phyloP scores from a whole-genome alignment of 2,113 vertebrate genomes.

The Ameiurus melas region DNA sequence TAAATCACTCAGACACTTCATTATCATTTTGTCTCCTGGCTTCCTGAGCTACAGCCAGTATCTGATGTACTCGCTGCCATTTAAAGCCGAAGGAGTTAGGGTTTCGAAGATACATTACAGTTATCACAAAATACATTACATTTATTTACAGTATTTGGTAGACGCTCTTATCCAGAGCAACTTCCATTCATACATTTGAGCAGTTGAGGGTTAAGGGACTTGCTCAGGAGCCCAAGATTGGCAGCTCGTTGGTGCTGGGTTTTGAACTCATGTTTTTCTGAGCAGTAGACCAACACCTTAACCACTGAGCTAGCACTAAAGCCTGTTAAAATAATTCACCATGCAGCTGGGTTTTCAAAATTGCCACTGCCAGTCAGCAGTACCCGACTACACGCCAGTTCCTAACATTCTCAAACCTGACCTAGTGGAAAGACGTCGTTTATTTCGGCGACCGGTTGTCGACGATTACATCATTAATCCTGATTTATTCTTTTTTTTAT shows the following conservation, averaged over 20 bases:
- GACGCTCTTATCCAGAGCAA: no score
- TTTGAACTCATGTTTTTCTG: no score
- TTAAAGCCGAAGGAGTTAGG: neutral
- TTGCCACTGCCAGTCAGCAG: neutral
- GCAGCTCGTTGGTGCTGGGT: no score
- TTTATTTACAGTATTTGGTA: no score
- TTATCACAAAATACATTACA: neutral
- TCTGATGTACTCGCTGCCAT: neutral
- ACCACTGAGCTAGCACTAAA: no score
- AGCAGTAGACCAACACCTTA: no score
- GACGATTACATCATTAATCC: neutral
- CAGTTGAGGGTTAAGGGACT: neutral
- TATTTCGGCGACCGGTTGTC: neutral
- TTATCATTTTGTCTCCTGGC: neutral
- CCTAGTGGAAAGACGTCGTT: no score
- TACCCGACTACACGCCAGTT: neutral
- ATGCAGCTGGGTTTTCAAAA: neutral
- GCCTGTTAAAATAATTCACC: no score
- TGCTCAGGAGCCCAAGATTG: no score
- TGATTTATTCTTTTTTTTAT: no score
- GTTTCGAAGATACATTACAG: neutral
- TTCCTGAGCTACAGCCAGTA: neutral
- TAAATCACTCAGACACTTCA: neutral
- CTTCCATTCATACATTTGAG: no score
- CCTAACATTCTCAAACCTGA: neutral